Conservation (phyloP, 2,113 vertebrate species). For the Tyrannus savana region DNA sequence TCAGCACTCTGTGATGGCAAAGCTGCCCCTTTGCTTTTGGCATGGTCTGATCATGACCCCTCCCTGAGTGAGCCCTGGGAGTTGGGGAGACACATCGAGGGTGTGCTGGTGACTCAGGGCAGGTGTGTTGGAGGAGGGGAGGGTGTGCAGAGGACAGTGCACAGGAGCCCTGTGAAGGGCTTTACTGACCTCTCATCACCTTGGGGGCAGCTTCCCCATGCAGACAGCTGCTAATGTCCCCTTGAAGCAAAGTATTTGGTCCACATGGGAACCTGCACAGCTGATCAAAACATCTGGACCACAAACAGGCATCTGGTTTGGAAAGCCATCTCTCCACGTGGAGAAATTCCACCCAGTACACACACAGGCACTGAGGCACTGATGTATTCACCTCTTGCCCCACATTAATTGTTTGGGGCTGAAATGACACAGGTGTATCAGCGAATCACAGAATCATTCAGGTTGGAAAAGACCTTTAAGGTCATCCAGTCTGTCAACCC, state of each 20-base stretch:
- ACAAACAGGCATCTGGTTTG: neutral
- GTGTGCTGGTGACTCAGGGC: neutral
- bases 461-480: neutral
- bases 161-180: neutral
- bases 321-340: neutral
- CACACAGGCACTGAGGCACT: neutral
- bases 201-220: neutral
- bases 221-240: neutral
- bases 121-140: neutral
- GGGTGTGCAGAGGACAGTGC: neutral
- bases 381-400: neutral
- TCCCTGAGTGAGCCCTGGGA: neutral
- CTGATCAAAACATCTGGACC: neutral
- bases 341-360: neutral
- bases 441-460: neutral
- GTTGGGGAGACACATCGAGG: neutral
- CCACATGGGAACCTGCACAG: neutral
- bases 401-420: neutral
- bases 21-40: neutral
- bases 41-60: accelerated
- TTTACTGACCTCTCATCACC: neutral
- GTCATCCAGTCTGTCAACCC: neutral
- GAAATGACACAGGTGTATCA: neutral
- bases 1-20: accelerated
- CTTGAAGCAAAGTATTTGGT: neutral